Conservation (phyloP, 2,797 vertebrate species). For the Astyanax mexicanus region DNA sequence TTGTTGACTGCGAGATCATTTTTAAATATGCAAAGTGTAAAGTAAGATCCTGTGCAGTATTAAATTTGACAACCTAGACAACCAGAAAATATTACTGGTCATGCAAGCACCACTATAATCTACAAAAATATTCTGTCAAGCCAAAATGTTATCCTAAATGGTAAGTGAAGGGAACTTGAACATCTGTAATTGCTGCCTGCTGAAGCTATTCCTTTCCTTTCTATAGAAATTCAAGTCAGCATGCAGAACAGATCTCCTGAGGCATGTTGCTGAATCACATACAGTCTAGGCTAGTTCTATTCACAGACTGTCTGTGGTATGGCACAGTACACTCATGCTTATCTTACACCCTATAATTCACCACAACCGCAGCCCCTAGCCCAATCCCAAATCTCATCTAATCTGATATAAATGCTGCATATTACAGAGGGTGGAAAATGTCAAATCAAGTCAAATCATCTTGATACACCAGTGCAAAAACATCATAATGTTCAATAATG, state of each 20-base stretch:
- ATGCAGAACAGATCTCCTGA: neutral
- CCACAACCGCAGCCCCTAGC: neutral
- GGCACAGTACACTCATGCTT: neutral
- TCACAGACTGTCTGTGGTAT: neutral
- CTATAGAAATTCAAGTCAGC: neutral
- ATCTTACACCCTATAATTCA: neutral
- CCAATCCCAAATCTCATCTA: neutral
- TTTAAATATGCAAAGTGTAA: too few species aligned
- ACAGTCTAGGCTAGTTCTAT: neutral
- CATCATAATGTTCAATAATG: too few species aligned
- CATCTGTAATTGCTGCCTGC: neutral
- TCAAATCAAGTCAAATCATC: too few species aligned
- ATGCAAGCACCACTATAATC: too few species aligned
- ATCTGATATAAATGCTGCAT: too few species aligned
- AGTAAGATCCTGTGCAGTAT: too few species aligned
- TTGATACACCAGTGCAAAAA: too few species aligned
- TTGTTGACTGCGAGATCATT: too few species aligned
- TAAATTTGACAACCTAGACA: too few species aligned
- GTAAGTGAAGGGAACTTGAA: neutral
- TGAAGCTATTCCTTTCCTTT: neutral
- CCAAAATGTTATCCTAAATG: neutral
- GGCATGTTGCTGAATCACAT: neutral
- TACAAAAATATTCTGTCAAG: too few species aligned
- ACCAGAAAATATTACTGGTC: too few species aligned
- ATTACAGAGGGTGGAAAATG: too few species aligned